These are phyloP conservation scores for Choristoneura rosaceana DNA, from an alignment of 2,888 invertebrate species.

Conservation along the genomic window DNA sequence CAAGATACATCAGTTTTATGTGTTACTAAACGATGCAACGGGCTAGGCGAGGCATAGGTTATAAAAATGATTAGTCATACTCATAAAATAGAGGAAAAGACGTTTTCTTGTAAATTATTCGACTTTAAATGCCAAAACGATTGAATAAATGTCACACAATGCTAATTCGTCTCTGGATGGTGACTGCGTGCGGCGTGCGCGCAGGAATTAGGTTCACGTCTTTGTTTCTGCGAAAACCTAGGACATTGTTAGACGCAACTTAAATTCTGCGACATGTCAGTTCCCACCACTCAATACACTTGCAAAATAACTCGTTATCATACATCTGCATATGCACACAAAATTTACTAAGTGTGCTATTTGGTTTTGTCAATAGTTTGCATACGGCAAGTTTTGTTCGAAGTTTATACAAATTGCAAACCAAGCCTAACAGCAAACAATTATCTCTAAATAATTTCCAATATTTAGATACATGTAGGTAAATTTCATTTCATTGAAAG, in stretches of 20 bases:
- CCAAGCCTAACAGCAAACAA: neutral
- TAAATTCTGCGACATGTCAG: constrained; percentile 72
- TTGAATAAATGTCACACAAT: constrained; percentile 13
- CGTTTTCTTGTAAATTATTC: neutral
- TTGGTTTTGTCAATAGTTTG: constrained; percentile 53
- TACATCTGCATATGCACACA: constrained; percentile 61
- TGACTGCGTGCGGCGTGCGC: constrained; percentile 69
- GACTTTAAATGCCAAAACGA: neutral
- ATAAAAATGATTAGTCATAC: constrained; percentile 4
- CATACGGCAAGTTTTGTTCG: constrained; percentile 15
- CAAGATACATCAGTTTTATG: neutral
- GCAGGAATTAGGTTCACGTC: constrained; percentile 69
- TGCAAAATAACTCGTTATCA: constrained; percentile 65
- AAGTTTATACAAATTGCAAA: constrained; percentile 9
- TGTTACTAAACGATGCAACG: neutral
- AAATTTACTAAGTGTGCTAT: constrained; percentile 49
- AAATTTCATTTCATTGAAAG: too few relatives aligned
- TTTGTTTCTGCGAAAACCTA: constrained; percentile 73
- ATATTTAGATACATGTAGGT: too few relatives aligned
- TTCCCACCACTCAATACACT: constrained; percentile 77
- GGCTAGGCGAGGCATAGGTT: constrained; percentile 5
- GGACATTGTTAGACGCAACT: constrained; percentile 68
- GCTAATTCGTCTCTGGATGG: constrained; percentile 49
- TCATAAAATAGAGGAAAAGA: neutral
- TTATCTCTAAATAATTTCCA: neutral